Percentiles rank a stretch among this genome's conserved stretches.
Conservation (phyloP, 1,140 invertebrate species). For the Atopsyche davidsoni region DNA sequence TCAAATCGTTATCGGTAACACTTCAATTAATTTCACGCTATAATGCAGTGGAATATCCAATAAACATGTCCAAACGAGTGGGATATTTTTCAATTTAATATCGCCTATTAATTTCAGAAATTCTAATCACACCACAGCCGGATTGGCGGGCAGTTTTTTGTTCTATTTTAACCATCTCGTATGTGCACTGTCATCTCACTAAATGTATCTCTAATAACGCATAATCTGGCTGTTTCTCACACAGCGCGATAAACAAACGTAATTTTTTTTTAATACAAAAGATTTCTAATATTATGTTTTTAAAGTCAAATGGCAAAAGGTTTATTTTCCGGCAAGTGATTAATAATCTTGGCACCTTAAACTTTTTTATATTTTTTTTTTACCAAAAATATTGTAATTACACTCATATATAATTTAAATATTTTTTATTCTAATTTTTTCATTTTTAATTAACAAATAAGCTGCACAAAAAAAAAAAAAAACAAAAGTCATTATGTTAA, state of each 20-base stretch:
- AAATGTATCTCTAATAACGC: too few relatives aligned
- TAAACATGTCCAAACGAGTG: slow-evolving; percentile 15
- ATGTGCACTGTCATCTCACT: slow-evolving; percentile 9
- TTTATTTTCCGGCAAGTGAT: too few relatives aligned
- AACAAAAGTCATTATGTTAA: too few relatives aligned
- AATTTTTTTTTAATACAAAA: not conserved
- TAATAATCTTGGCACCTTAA: too few relatives aligned
- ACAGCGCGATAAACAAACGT: not conserved
- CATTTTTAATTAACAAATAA: too few relatives aligned
- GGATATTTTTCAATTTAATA: slow-evolving; percentile 21
- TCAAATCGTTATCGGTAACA: slow-evolving; percentile 11
- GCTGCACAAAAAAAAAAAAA: too few relatives aligned
- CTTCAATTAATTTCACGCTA: slow-evolving; percentile 22
- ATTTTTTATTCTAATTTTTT: too few relatives aligned
- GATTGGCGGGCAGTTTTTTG: slow-evolving; percentile 14
- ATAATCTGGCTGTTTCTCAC: slow-evolving; percentile 1
- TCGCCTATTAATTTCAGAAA: slow-evolving; percentile 22
- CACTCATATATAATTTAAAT: too few relatives aligned
- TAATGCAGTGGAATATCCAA: slow-evolving; percentile 11
- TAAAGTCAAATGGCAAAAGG: too few relatives aligned
- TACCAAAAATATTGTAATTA: too few relatives aligned
- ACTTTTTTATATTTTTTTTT: too few relatives aligned
- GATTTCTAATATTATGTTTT: not conserved
- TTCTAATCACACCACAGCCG: slow-evolving; percentile 11
- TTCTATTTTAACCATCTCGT: slow-evolving; percentile 6